Base-by-base conservation (phyloP, 1,140 invertebrate species). In the Drosophila parvula region DNA sequence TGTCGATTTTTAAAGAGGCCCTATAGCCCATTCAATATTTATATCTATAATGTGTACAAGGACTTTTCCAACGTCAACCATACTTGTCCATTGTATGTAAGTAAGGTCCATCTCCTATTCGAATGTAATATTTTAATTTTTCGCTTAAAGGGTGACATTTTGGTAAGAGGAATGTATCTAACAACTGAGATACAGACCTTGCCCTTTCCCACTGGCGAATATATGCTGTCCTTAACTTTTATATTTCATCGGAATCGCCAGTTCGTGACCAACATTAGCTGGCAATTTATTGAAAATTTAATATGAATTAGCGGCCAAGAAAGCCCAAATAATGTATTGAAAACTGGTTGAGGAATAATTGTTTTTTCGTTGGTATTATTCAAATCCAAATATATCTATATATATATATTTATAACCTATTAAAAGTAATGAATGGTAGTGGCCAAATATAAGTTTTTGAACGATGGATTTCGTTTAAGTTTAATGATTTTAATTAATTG, bases 61-160 rank as follows among this genome's bases (percentile, higher is more conserved):
- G 22, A 36, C 27, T 28, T 47, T 47, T 65, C 57, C 0, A 65
- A 65, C 22, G 3, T 65, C 14, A 65, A 65, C 36, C 62, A 65
- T 43, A 32, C 55, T 30, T 65, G 63, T n/a, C 63, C 63, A 0
- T n/a, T 61, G 0, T 27, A 22, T 9, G 56, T 65, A 65, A 65
- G 63, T 65, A 45, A 5, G 5, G 7, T 3, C 4, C 10, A 30
- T 8, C n/a, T 16, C 3, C 10, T 7, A 32, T 28, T 18, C 28
- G 16, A 32, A 11, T 32, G 3, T 12, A 51, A 32, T 18, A 3
- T 8, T 12, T 16, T 2, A 18, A 47, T 32, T 18, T 10, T 51
- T 10, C 28, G 5, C 9, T 32, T 51, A 0, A 30, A 59, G 57
- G 57, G 57, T 5, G 63, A 61, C 22, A 22, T 65, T 8, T 32